Conservation (phyloP, 2,888 invertebrate species). For the Eristalis intricaria region DNA sequence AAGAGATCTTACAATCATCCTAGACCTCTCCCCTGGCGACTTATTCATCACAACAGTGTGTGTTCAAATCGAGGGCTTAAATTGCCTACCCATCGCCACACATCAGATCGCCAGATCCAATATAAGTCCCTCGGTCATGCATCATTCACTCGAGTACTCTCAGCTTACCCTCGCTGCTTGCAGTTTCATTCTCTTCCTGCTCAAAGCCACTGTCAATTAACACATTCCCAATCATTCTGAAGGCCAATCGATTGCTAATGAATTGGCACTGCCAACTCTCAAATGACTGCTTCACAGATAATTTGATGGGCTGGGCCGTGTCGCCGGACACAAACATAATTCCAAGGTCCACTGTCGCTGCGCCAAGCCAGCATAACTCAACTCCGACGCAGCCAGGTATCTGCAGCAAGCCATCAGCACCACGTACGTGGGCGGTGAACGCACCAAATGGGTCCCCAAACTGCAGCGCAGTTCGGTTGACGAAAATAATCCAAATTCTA, state of each 20-base stretch:
- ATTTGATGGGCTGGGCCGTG: neutral
- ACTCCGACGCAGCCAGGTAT: neutral
- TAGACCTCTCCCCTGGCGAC: too few relatives aligned
- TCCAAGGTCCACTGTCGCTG: neutral
- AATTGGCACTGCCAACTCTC: neutral
- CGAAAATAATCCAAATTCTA: conserved; percentile 46
- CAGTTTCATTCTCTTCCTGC: neutral
- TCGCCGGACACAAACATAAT: neutral
- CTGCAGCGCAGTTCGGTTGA: conserved; percentile 27
- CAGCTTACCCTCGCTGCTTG: too few relatives aligned
- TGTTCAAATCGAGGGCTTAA: too few relatives aligned
- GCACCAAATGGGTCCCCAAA: conserved; percentile 8
- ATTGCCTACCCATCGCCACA: too few relatives aligned
- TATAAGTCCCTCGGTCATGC: too few relatives aligned
- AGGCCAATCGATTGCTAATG: neutral
- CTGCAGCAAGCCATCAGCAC: neutral
- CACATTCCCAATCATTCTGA: neutral
- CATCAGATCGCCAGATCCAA: too few relatives aligned
- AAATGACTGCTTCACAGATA: neutral
- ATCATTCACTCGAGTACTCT: too few relatives aligned
- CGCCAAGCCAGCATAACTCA: neutral
- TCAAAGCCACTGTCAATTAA: neutral
- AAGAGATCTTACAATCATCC: too few relatives aligned
- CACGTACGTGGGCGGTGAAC: neutral
- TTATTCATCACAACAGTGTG: too few relatives aligned